These are phyloP conservation scores for Hyles lineata DNA, from an alignment of 2,888 invertebrate species.

Conservation along the genomic window DNA sequence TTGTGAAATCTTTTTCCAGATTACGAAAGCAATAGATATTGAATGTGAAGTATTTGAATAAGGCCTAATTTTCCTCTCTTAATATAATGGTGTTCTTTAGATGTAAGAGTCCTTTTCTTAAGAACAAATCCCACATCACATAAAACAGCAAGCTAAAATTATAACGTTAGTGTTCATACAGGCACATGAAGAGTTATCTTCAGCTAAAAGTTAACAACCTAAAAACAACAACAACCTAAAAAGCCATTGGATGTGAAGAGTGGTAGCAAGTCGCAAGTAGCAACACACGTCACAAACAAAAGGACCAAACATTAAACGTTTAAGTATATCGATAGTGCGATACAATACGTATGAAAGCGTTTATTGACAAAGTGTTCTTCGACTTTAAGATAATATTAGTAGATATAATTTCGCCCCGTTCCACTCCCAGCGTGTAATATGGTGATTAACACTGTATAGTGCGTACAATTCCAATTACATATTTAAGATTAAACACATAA, in stretches of 20 bases:
- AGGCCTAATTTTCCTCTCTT: too few relatives aligned
- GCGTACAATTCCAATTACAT: neutral
- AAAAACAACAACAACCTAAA: slow-evolving; percentile 9
- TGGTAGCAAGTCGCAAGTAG: slow-evolving; percentile 10
- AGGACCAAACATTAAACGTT: slow-evolving; percentile 36
- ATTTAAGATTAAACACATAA: too few relatives aligned
- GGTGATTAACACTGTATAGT: neutral
- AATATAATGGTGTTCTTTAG: too few relatives aligned
- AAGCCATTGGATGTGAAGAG: slow-evolving; percentile 21
- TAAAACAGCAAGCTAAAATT: too few relatives aligned
- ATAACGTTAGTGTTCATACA: too few relatives aligned
- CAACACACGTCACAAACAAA: slow-evolving; percentile 26
- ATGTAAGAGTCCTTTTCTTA: too few relatives aligned
- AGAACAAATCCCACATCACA: too few relatives aligned
- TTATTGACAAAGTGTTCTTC: slow-evolving; percentile 29
- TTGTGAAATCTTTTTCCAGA: too few relatives aligned
- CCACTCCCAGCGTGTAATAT: slow-evolving; percentile 9
- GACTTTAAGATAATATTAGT: slow-evolving; percentile 20
- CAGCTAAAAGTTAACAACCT: neutral
- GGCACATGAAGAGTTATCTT: neutral
- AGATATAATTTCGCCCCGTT: neutral
- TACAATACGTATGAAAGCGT: slow-evolving; percentile 21
- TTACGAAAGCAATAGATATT: too few relatives aligned
- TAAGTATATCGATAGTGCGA: slow-evolving; percentile 28
- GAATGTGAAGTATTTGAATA: too few relatives aligned